Evolutionary conservation across 2,888 invertebrate genomes (phyloP), one percentile per base, ranked within the genome.

Genomic region (Tholera decimalis): DNA sequence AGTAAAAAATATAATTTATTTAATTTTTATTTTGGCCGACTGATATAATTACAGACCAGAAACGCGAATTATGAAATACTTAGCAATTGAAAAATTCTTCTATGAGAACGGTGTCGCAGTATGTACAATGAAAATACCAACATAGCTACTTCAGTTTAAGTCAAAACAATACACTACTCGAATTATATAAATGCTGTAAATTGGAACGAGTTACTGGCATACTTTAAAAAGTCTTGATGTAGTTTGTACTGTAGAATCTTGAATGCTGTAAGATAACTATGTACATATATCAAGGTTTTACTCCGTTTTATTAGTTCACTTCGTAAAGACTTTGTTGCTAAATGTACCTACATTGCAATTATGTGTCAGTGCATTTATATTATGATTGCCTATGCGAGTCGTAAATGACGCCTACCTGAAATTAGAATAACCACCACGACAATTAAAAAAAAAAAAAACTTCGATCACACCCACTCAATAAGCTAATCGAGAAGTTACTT

Each of bases 261-360:
- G 69, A 58, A 65, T 54, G 33, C 50, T 56, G 57, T 54, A 61
- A 53, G 33, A 47, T 57, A 56, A 57, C 54, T 71, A 66, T 62
- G 72, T 76, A 75, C n/a, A n/a, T n/a, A n/a, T n/a, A n/a, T n/a
- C n/a, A n/a, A n/a, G n/a, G n/a, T n/a, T n/a, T n/a, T n/a, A 50
- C 39, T 68, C 53, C 46, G 69, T 74, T 86, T 86, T 85, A 85
- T 83, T 83, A 73, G 75, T 82, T 73, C 76, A 84, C 82, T 82
- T 75, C 50, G 68, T 61, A 69, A 70, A 83, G 77, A 86, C 81
- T 75, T 85, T 84, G 84, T 88, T 83, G 83, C 85, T 72, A 70
- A 62, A 66, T 68, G 50, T 64, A 47, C 43, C 18, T 28, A 43
- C 30, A 20, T 37, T 49, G 49, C 5, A 30, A 43, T 56, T 51